Evolutionary conservation across 1,140 invertebrate genomes (phyloP).

Genomic region (Rhizoglyphus robini): DNA sequence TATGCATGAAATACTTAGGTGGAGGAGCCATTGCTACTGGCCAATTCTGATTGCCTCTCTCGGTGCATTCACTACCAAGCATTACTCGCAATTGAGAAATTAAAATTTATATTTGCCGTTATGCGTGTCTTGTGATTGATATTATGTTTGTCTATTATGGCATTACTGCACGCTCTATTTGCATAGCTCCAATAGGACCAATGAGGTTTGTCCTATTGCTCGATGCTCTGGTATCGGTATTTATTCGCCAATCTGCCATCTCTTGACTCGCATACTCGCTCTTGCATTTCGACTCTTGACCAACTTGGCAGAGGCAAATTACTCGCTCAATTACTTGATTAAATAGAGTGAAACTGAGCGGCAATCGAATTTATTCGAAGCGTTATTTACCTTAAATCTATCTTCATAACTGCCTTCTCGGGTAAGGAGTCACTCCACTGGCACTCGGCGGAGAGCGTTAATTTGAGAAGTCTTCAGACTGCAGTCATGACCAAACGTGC

Average conservation of each 20-base stretch:
- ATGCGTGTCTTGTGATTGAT: too few relatives aligned
- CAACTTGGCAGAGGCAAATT: neutral
- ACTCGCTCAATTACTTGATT: constrained; percentile 14
- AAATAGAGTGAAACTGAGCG: constrained; percentile 11
- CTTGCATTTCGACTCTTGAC: neutral
- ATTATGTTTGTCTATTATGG: too few relatives aligned
- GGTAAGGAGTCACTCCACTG: neutral
- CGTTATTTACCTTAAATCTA: constrained; percentile 5
- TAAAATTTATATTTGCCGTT: too few relatives aligned
- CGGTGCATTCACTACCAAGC: too few relatives aligned
- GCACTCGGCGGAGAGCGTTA: too few relatives aligned
- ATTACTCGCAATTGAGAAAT: too few relatives aligned
- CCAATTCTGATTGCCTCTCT: too few relatives aligned
- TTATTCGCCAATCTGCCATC: neutral
- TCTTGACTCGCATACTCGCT: neutral
- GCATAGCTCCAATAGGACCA: neutral
- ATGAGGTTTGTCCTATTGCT: neutral
- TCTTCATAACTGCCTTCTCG: neutral
- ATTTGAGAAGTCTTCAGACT: too few relatives aligned
- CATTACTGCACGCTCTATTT: too few relatives aligned
- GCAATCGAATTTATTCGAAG: neutral
- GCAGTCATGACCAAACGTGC: too few relatives aligned
- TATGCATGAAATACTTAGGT: too few relatives aligned
- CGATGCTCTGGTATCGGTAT: neutral
- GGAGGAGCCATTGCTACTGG: too few relatives aligned